Base-by-base conservation (phyloP, 2,888 invertebrate genomes). In the Lochmaea crataegi region DNA sequence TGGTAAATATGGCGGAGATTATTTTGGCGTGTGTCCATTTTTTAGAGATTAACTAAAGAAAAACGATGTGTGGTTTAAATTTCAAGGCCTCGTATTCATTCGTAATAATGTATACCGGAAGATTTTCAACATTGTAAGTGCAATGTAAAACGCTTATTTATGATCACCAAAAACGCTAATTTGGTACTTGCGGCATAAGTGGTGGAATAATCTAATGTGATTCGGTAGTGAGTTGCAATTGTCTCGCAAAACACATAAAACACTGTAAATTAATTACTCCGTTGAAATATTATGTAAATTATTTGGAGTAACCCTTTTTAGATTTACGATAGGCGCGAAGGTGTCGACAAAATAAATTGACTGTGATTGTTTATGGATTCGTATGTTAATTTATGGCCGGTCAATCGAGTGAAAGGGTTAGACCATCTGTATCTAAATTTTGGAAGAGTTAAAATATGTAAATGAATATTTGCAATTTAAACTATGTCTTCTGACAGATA, bases 211-310 rank as follows among this genome's bases (percentile, higher is more conserved):
- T 76, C 41, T 72, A 65, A 73, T 72, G 76, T 73, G 73, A 73
- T 76, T 56, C 73, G 73, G 73, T 71, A 69, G 75, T 65, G 58
- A 69, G 75, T 75, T 76, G 69, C 73, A 75, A 75, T 75, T 75
- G 74, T 71, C 63, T 64, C 65, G 60, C 68, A 68, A 64, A 68
- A 51, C 65, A 68, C 71, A 75, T 76, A 73, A 80, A 79, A 77
- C 76, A 77, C 75, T 78, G 77, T 75, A 75, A 79, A 77, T 79
- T 76, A 77, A 78, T 76, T 72, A 76, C 68, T 65, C 68, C 74
- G 77, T 75, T 68, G 68, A 73, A 80, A 80, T 80, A 78, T 79
- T 80, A 81, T 81, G 81, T 75, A 81, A 80, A 80, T 81, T 68
- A 77, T 73, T 75, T 71, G 71, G 48, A 70, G 71, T 71, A 81